Evolutionary conservation across 2,888 invertebrate species (phyloP).

Genomic region (Chymomyza caudatula): DNA sequence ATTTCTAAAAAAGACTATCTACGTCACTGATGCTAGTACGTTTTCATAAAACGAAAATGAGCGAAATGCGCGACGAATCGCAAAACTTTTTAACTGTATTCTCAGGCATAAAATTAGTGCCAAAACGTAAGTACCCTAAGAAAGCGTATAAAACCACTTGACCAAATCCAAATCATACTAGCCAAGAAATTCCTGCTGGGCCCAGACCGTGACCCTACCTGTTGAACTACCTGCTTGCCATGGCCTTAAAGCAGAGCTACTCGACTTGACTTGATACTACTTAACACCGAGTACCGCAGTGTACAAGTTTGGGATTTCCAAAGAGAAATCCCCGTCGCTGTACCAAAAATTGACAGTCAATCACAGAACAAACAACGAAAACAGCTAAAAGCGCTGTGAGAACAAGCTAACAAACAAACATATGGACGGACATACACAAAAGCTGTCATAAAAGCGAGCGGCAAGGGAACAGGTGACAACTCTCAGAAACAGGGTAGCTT

Average conservation of each 20-base stretch:
- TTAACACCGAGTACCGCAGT: not conserved
- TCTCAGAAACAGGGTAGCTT: not conserved
- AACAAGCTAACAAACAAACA: conserved; percentile 5
- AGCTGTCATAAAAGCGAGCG: too few species aligned
- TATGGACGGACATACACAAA: not conserved
- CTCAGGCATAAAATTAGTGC: not conserved
- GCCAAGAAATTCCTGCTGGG: not conserved
- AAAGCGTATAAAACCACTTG: not conserved
- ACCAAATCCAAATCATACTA: not conserved
- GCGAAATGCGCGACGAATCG: too few species aligned
- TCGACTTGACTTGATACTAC: not conserved
- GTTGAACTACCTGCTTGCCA: not conserved
- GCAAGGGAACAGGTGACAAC: not conserved
- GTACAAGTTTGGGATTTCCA: not conserved
- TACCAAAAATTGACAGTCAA: not conserved
- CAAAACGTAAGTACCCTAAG: not conserved
- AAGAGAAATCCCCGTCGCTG: not conserved
- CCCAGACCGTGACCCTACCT: not conserved
- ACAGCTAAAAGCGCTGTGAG: not conserved
- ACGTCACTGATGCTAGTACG: too few species aligned
- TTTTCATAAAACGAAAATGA: too few species aligned
- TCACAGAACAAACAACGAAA: not conserved
- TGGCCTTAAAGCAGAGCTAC: not conserved
- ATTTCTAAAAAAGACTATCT: too few species aligned
- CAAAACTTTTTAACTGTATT: too few species aligned